These are phyloP conservation scores for Corythoichthys intestinalis DNA, from an alignment of 2,113 vertebrate genomes.

Conservation along the genomic window DNA sequence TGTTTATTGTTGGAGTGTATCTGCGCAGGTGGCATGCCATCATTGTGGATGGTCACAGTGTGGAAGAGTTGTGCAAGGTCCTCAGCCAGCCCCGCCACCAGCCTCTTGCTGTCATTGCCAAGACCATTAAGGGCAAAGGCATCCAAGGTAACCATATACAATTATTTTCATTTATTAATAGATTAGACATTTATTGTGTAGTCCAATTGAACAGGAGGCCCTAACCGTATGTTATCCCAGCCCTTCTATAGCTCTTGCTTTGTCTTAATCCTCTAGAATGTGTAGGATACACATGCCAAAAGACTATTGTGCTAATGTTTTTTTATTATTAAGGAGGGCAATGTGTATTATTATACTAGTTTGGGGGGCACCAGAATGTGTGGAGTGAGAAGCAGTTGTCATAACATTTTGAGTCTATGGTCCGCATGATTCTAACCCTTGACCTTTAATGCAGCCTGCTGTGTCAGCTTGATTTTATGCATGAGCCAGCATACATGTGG, in stretches of 20 bases:
- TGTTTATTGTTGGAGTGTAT: not conserved
- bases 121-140: constrained; percentile 90
- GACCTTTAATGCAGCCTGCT: constrained; percentile 21
- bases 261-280: constrained; percentile 76
- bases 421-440: constrained; percentile 28
- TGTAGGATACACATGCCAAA: constrained; percentile 38
- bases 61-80: constrained; percentile 93
- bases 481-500: not conserved
- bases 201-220: not conserved
- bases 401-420: not conserved
- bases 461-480: constrained; percentile 9
- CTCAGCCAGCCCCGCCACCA: constrained; percentile 85
- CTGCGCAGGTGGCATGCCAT: constrained; percentile 83
- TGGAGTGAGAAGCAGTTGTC: constrained; percentile 12
- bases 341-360: constrained; percentile 17
- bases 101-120: constrained; percentile 89
- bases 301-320: constrained; percentile 35
- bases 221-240: constrained; percentile 33
- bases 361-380: not conserved
- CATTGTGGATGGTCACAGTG: constrained; percentile 91
- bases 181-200: not conserved
- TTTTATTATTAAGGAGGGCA: constrained; percentile 14
- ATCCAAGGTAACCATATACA: constrained; percentile 77
- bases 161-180: not conserved
- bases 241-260: constrained; percentile 51